Base-by-base conservation (phyloP, 2,797 vertebrate species). In the Aphelocoma californica region DNA sequence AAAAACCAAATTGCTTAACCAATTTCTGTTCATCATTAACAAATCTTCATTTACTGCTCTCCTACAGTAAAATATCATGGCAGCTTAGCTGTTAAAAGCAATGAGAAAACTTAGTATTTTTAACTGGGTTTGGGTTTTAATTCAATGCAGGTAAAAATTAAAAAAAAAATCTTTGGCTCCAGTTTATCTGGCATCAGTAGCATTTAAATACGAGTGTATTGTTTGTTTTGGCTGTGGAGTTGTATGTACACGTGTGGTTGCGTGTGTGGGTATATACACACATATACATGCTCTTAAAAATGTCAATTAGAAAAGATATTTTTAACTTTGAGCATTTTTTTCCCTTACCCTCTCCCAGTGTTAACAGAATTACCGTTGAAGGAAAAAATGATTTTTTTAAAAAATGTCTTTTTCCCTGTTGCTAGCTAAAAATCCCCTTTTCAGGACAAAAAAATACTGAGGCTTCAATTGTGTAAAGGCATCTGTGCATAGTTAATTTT, bases 21-120 rank as follows among this genome's bases (percentile, higher is more conserved):
- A 72, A 3, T 90, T 93, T 96, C 96, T 96, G 70, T 93, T 92
- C 95, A 92, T 96, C 92, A 88, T 96, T 97, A 97, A 96, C 90
- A 88, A 88, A 89, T 77, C 85, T 38, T 94, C 87, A 86, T 90
- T 78, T 90, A 92, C 81, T 91, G 79, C 89, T 95, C 86, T 94
- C 88, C 90, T 87, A 64, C n/a, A 70, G 48, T 53, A 60, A 88
- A 88, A 79, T n/a, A 61, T 50, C 40, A 32, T 0, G 6, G 21
- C 88, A 91, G 64, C 53, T 85, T 50, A 56, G 73, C 71, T 84
- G 65, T 88, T 75, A 50, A 67, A 93, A 90, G 32, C 84, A 75
- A 12, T 72, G 80, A 90, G 84, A 84, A 90, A 78, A 57, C 47
- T 47, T 14, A 64, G 48, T 65, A 31, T 81, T 57, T 65, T 72